Conservation (phyloP, 53 echinoderm and acorn worm genomes). For the Stichopus horrens region DNA sequence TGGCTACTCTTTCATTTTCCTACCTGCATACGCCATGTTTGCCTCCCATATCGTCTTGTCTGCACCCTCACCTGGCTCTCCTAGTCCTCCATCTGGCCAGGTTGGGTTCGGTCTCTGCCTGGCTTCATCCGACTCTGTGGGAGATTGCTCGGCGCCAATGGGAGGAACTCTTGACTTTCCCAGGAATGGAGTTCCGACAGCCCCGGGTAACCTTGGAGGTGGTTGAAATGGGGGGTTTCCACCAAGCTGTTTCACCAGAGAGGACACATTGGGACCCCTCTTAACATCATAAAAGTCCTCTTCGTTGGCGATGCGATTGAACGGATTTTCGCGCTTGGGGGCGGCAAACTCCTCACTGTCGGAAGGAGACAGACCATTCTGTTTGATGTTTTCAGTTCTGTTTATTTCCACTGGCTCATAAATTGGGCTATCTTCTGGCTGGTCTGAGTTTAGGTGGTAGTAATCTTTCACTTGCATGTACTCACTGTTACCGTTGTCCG, state of each 20-base stretch:
- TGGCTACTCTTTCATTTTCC: slow-evolving; percentile 32
- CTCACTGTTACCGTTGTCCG: neutral
- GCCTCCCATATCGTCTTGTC: slow-evolving; percentile 5
- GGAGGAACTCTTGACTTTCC: slow-evolving; percentile 43
- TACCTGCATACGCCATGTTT: slow-evolving; percentile 32
- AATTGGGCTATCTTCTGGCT: slow-evolving; percentile 13
- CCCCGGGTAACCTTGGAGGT: slow-evolving; percentile 20
- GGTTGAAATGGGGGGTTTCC: slow-evolving; percentile 1
- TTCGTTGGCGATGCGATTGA: slow-evolving; percentile 23
- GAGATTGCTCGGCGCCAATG: slow-evolving; percentile 40
- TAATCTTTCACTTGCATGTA: slow-evolving; percentile 30
- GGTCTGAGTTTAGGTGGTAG: slow-evolving; percentile 18
- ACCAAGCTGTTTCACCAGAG: slow-evolving; percentile 28
- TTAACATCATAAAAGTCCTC: neutral
- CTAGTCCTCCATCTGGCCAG: slow-evolving; percentile 38
- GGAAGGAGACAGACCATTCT: neutral
- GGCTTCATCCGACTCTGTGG: slow-evolving; percentile 38
- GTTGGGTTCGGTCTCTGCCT: slow-evolving; percentile 34
- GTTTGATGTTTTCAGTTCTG: neutral
- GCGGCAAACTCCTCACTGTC: slow-evolving; percentile 1
- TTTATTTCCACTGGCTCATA: slow-evolving; percentile 25
- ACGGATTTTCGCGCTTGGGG: slow-evolving; percentile 37
- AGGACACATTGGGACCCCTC: neutral
- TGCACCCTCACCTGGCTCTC: slow-evolving; percentile 17
- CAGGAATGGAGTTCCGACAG: slow-evolving; percentile 30